A percentile compares a stretch with the other conserved stretches of the same genome.
These are phyloP conservation scores for Cyanoliseus patagonus DNA, from an alignment of 2,113 vertebrate species.

Conservation along the genomic window DNA sequence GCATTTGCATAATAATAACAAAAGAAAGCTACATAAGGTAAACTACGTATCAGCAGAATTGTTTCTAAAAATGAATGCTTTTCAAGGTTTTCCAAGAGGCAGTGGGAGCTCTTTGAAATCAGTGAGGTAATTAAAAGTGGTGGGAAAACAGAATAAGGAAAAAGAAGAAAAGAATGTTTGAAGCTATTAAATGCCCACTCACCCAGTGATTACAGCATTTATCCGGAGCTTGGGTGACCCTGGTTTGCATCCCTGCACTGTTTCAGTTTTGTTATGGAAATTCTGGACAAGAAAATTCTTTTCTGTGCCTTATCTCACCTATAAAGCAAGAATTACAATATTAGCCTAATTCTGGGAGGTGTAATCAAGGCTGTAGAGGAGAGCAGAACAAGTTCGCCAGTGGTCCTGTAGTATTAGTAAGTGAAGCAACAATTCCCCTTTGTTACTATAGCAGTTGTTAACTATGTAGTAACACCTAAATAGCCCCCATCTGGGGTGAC, in stretches of 20 bases:
- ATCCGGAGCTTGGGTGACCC: neutral
- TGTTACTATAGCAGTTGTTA: neutral
- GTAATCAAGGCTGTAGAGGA: neutral
- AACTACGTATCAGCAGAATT: constrained; percentile 46
- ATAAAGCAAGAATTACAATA: neutral
- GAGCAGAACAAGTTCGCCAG: neutral
- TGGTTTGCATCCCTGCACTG: neutral
- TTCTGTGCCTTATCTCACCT: neutral
- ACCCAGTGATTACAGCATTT: neutral
- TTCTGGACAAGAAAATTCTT: neutral
- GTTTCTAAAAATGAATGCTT: constrained; percentile 51
- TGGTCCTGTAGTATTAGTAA: neutral
- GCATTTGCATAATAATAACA: constrained; percentile 50
- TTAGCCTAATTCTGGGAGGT: neutral
- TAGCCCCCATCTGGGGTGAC: neutral
- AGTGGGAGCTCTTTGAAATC: constrained; percentile 60
- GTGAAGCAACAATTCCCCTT: neutral
- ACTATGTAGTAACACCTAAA: neutral
- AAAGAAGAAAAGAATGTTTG: neutral
- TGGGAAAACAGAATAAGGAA: constrained; percentile 3
- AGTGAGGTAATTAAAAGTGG: constrained; percentile 54
- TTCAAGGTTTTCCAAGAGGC: constrained; percentile 32
- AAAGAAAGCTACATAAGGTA: constrained; percentile 15
- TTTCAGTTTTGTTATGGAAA: neutral
- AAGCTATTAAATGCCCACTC: constrained; percentile 3